phyloP scores from a whole-genome alignment of 2,113 vertebrate species.

The Puma concolor region DNA sequence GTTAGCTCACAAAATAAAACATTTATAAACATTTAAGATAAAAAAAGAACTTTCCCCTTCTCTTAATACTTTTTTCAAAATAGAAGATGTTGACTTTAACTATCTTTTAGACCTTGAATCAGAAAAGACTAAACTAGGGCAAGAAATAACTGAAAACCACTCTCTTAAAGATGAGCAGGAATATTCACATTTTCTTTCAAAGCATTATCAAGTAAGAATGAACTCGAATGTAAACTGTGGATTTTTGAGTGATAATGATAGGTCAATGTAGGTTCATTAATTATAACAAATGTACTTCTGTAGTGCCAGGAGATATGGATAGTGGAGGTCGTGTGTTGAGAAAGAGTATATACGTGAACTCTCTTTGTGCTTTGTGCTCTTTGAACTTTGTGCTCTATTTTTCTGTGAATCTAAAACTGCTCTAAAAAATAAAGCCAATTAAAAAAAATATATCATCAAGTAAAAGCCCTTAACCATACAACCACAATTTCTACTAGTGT shows the following conservation, averaged over 20 bases:
- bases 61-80: conserved; percentile 32
- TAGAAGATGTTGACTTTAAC: not conserved
- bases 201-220: not conserved
- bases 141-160: conserved; percentile 13
- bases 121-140: conserved; percentile 3
- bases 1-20: conserved; percentile 60
- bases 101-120: not conserved
- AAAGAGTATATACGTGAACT: not conserved
- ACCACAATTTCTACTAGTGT: not conserved
- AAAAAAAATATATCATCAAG: not conserved
- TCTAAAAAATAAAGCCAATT: conserved; percentile 24
- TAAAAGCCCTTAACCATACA: conserved; percentile 38
- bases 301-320: not conserved
- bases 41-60: not conserved
- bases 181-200: conserved; percentile 16
- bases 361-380: not conserved
- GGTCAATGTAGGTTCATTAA: not conserved
- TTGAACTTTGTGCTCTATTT: not conserved
- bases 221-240: not conserved
- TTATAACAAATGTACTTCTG: not conserved
- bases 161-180: not conserved
- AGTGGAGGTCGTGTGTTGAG: not conserved
- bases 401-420: not conserved
- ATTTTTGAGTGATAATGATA: not conserved
- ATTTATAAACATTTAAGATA: conserved; percentile 36